A percentile compares a stretch with the other conserved stretches of the same genome.
phyloP scores from a whole-genome alignment of 2,888 invertebrate genomes.

The Baccha elongata region DNA sequence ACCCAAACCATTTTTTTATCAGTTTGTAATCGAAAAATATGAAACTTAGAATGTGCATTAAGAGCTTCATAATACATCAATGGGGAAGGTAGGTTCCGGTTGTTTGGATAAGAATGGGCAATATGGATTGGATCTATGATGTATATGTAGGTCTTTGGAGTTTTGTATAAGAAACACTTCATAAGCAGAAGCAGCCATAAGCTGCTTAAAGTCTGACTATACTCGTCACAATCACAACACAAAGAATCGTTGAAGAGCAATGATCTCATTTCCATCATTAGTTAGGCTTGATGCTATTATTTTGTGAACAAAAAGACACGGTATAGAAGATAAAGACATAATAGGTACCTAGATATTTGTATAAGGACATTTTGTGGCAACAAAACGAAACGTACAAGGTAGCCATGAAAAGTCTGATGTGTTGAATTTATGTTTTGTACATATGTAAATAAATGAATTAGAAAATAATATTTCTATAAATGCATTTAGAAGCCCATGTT shows the following conservation, averaged over 20 bases:
- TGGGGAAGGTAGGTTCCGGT: constrained; percentile 36
- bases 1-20: constrained; percentile 4
- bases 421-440: background rate
- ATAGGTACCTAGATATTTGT: background rate
- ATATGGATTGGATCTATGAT: background rate
- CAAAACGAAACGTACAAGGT: background rate
- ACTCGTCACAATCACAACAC: background rate
- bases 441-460: too few relatives aligned
- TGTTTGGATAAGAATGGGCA: background rate
- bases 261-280: constrained; percentile 9
- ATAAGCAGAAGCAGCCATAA: constrained; percentile 1
- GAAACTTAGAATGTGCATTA: constrained; percentile 45
- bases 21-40: constrained; percentile 18
- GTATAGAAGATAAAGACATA: background rate
- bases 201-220: constrained; percentile 13
- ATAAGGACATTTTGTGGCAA: background rate
- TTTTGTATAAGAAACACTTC: constrained; percentile 17
- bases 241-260: constrained; percentile 9
- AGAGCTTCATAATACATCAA: constrained; percentile 7
- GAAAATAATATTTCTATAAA: too few relatives aligned
- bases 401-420: background rate
- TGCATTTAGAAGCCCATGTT: too few relatives aligned
- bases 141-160: background rate
- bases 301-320: constrained; percentile 1
- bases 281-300: background rate